These are phyloP conservation scores for Rhynchopsitta pachyrhyncha DNA, from an alignment of 2,113 vertebrate species.

Conservation along the genomic window DNA sequence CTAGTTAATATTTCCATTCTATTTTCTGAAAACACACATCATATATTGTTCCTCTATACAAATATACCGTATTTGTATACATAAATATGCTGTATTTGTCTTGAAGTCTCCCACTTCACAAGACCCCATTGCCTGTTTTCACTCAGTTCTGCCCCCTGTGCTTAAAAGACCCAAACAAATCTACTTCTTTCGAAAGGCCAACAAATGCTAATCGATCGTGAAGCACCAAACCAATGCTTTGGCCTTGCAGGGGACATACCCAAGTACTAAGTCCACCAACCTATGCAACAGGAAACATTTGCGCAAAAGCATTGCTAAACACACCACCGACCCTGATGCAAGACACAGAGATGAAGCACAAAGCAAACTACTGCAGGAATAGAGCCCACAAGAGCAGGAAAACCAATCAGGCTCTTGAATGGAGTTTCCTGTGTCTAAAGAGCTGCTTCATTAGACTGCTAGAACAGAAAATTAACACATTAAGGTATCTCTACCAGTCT, in stretches of 20 bases:
- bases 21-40: background rate
- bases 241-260: background rate
- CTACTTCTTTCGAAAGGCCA: background rate
- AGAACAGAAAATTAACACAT: background rate
- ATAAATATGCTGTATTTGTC: background rate
- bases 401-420: background rate
- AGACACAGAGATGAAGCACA: background rate
- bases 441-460: background rate
- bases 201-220: background rate
- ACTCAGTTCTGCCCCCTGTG: background rate
- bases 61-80: background rate
- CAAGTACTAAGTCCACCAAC: background rate
- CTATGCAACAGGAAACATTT: background rate
- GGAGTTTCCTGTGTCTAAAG: background rate
- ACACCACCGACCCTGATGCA: background rate
- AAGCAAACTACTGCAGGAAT: background rate
- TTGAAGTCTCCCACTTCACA: background rate
- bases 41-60: background rate
- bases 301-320: accelerated
- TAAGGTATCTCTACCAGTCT: background rate
- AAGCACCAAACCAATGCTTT: background rate
- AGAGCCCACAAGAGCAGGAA: background rate
- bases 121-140: background rate
- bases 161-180: background rate
- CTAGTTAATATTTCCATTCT: background rate